phyloP scores from a whole-genome alignment of 2,888 invertebrate genomes.

The Drosophila mayaguana region DNA sequence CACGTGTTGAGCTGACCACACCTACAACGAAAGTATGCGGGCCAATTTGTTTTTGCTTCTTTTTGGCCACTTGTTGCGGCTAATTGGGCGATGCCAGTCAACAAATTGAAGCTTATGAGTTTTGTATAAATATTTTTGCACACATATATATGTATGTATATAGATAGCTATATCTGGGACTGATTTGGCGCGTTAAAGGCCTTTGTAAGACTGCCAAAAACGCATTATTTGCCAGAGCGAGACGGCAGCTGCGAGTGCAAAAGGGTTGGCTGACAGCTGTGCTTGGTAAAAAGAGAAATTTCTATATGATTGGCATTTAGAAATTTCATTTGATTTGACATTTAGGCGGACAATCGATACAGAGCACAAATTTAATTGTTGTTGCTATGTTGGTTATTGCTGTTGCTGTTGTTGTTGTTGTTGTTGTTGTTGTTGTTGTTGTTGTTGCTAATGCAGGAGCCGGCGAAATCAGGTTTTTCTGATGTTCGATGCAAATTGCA shows the following conservation, averaged over 20 bases:
- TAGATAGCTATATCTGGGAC: slow-evolving; percentile 14
- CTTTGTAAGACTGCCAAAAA: slow-evolving; percentile 65
- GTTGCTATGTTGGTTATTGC: background rate
- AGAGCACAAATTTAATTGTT: slow-evolving; percentile 6
- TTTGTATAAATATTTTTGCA: slow-evolving; percentile 25
- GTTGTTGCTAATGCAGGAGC: slow-evolving; percentile 25
- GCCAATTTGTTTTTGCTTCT: slow-evolving; percentile 50
- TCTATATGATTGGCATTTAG: slow-evolving; percentile 80
- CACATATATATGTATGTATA: slow-evolving; percentile 3
- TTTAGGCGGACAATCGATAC: slow-evolving; percentile 49
- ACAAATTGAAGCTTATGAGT: slow-evolving; percentile 68
- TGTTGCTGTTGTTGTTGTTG: background rate
- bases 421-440: slow-evolving; percentile 1
- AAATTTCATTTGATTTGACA: slow-evolving; percentile 73
- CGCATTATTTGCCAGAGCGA: slow-evolving; percentile 44
- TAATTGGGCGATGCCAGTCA: slow-evolving; percentile 68
- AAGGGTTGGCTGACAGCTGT: slow-evolving; percentile 60
- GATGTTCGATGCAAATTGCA: slow-evolving; percentile 64
- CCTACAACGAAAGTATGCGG: slow-evolving; percentile 67
- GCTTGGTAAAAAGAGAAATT: slow-evolving; percentile 68
- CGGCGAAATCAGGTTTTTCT: slow-evolving; percentile 69
- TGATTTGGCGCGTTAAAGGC: slow-evolving; percentile 40
- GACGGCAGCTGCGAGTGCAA: slow-evolving; percentile 2
- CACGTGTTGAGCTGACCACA: slow-evolving; percentile 43
- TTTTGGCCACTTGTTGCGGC: slow-evolving; percentile 74